Conservation (phyloP, 2,888 invertebrate genomes). For the Cylindroiulus punctatus region DNA sequence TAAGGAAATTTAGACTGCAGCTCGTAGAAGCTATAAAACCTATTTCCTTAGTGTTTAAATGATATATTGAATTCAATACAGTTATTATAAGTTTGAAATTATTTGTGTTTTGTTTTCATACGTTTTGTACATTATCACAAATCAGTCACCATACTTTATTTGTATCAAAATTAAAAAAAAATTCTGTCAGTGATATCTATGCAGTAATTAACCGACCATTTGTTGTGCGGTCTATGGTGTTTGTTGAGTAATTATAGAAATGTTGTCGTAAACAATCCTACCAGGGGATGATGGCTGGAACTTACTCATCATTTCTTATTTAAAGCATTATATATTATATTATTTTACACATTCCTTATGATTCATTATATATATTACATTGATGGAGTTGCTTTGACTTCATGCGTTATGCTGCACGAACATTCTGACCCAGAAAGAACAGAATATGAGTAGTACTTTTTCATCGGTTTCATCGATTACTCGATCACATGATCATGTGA, state of each 20-base stretch:
- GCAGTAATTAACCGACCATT: background rate
- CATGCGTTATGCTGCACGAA: no score
- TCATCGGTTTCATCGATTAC: no score
- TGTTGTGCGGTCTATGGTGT: background rate
- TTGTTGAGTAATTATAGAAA: background rate
- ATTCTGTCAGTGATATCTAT: background rate
- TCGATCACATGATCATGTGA: no score
- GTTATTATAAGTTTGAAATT: background rate
- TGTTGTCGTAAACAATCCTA: background rate
- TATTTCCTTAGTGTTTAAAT: background rate
- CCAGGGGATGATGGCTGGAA: background rate
- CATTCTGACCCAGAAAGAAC: no score
- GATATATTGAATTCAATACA: background rate
- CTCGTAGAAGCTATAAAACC: background rate
- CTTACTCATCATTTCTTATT: background rate
- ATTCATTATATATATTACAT: background rate
- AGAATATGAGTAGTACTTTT: background rate
- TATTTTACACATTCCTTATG: background rate
- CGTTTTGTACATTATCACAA: background rate
- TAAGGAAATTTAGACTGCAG: background rate
- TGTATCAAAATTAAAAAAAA: background rate
- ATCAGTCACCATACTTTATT: background rate
- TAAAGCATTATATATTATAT: background rate
- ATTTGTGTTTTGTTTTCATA: background rate
- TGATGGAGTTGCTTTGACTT: no score